phyloP scores from a whole-genome alignment of 2,888 invertebrate genomes.

The Chymomyza caudatula region DNA sequence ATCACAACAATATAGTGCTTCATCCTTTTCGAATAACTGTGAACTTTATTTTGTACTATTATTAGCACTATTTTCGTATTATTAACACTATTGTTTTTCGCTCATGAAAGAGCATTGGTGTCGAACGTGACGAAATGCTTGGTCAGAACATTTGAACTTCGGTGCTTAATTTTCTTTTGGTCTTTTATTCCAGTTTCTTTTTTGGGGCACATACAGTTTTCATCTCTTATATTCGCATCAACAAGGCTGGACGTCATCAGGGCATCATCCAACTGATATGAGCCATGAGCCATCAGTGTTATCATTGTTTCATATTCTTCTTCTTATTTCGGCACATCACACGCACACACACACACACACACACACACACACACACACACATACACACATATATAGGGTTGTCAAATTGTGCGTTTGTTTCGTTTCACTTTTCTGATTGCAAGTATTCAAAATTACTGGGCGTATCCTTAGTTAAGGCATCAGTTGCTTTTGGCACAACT shows the following conservation, averaged over 20 bases:
- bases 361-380: neutral
- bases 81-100: too few species aligned
- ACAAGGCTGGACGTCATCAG: neutral
- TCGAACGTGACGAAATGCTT: too few species aligned
- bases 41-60: too few species aligned
- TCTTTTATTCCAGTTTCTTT: neutral
- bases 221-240: neutral
- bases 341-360: neutral
- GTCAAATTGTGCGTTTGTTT: neutral
- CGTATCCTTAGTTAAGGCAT: neutral
- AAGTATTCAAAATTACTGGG: neutral
- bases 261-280: neutral
- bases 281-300: neutral
- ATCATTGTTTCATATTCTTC: too few species aligned
- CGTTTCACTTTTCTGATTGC: neutral
- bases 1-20: too few species aligned
- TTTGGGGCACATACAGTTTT: too few species aligned
- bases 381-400: neutral
- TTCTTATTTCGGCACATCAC: too few species aligned
- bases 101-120: too few species aligned
- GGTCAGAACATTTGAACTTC: too few species aligned
- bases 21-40: too few species aligned
- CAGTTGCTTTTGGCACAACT: neutral
- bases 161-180: neutral
- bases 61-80: too few species aligned